phyloP scores from a whole-genome alignment of 2,888 invertebrate genomes.

The Tenodera sinensis region DNA sequence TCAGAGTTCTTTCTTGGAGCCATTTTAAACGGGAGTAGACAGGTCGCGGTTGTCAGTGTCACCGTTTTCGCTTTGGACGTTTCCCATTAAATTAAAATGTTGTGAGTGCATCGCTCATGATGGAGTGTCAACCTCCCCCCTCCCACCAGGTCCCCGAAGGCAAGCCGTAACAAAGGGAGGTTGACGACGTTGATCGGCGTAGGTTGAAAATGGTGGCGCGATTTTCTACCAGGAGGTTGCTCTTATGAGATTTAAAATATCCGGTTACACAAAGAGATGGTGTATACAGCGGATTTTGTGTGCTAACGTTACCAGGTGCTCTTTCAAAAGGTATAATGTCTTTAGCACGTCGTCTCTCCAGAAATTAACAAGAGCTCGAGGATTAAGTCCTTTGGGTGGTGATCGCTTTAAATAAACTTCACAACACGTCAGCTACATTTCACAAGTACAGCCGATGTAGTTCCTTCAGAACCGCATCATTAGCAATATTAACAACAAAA shows the following conservation, averaged over 20 bases:
- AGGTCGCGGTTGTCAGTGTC: background rate
- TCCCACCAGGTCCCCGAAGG: background rate
- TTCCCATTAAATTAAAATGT: conserved; percentile 13
- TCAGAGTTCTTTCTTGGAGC: background rate
- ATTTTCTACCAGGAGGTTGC: background rate
- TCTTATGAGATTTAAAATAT: background rate
- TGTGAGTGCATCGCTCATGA: background rate
- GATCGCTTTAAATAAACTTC: background rate
- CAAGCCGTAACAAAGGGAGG: background rate
- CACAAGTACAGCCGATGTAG: background rate
- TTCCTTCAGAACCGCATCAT: no score
- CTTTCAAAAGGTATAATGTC: background rate
- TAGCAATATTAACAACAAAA: no score
- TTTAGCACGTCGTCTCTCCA: background rate
- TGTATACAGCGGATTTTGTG: background rate
- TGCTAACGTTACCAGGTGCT: background rate
- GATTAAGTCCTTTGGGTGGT: background rate
- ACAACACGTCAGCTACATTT: background rate
- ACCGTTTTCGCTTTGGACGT: background rate
- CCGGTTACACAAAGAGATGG: background rate
- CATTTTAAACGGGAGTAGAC: conserved; percentile 1
- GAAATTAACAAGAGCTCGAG: background rate
- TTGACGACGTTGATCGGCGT: background rate
- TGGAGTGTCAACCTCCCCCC: background rate
- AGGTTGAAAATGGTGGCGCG: background rate